Conservation (phyloP, 2,888 invertebrate genomes). For the Ferrisia virgata region DNA sequence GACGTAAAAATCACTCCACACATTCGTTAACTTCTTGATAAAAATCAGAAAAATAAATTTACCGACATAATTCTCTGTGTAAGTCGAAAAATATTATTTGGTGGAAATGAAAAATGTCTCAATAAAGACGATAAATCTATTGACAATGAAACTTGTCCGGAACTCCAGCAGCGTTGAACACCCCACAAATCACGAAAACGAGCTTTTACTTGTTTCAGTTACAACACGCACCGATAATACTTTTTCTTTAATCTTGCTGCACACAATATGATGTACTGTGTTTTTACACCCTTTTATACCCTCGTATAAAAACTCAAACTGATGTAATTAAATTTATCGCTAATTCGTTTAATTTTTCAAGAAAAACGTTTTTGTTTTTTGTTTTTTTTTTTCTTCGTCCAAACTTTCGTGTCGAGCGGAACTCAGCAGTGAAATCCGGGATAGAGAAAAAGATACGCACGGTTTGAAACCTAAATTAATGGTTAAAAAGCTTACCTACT, state of each 20-base stretch:
- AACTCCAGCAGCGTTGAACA: slow-evolving; percentile 38
- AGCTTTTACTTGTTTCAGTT: slow-evolving; percentile 33
- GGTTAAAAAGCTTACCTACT: neutral
- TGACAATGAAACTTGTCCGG: slow-evolving; percentile 38
- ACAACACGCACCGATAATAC: slow-evolving; percentile 13
- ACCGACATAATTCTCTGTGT: slow-evolving; percentile 19
- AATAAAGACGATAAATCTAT: slow-evolving; percentile 38
- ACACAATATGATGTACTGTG: slow-evolving; percentile 12
- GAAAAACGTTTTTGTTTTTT: neutral
- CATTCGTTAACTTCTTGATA: neutral
- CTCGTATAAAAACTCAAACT: neutral
- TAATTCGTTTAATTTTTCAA: slow-evolving; percentile 18
- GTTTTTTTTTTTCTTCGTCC: neutral
- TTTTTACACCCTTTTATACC: neutral
- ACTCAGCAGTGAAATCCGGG: neutral
- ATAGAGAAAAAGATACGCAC: neutral
- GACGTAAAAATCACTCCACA: neutral
- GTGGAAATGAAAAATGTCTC: slow-evolving; percentile 36
- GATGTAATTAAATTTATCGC: slow-evolving; percentile 18
- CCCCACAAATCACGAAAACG: slow-evolving; percentile 37
- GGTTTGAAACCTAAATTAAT: neutral
- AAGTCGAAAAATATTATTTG: slow-evolving; percentile 26
- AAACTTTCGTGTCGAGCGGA: neutral
- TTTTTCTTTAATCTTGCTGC: neutral
- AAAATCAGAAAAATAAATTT: slow-evolving; percentile 20